phyloP scores from a whole-genome alignment of 1,140 invertebrate species.

The Aethina tumida region DNA sequence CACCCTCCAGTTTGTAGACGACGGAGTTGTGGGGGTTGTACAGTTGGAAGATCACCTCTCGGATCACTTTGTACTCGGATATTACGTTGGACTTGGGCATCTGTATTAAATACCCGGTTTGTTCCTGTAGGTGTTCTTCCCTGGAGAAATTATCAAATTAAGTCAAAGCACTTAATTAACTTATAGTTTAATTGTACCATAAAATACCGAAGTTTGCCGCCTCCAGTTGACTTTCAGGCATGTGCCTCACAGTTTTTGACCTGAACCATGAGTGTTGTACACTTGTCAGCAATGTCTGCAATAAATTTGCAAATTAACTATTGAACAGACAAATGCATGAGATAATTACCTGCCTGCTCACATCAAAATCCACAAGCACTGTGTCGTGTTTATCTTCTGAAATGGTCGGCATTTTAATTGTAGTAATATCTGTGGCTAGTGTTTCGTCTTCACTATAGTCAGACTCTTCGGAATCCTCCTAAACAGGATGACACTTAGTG shows the following conservation, averaged over 20 bases:
- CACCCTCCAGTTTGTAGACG: constrained; percentile 22
- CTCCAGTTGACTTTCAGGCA: constrained; percentile 21
- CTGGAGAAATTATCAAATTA: constrained; percentile 20
- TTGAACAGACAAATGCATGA: no score
- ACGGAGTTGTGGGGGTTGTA: constrained; percentile 24
- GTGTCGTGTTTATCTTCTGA: no score
- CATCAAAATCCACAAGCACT: constrained; percentile 16
- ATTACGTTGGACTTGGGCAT: constrained; percentile 22
- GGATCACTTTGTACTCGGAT: constrained; percentile 32
- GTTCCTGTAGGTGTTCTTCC: constrained; percentile 24
- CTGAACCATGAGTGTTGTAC: constrained; percentile 26
- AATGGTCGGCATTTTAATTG: no score
- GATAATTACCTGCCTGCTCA: constrained; percentile 19
- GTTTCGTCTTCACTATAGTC: constrained; percentile 7
- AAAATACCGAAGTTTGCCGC: constrained; percentile 28
- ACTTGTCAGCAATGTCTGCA: constrained; percentile 18
- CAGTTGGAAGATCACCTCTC: constrained; percentile 33
- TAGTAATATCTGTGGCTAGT: neutral
- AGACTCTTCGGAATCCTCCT: constrained; percentile 9
- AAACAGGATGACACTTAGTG: constrained; percentile 1
- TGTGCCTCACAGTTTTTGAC: constrained; percentile 12
- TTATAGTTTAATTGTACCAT: constrained; percentile 21
- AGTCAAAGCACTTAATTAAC: no score
- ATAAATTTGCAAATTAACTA: no score
- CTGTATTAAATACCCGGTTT: constrained; percentile 20